Evolutionary conservation across 2,113 vertebrate species (phyloP), one percentile per base, ranked within the genome.

Genomic region (Brachypodius melanocephalos): DNA sequence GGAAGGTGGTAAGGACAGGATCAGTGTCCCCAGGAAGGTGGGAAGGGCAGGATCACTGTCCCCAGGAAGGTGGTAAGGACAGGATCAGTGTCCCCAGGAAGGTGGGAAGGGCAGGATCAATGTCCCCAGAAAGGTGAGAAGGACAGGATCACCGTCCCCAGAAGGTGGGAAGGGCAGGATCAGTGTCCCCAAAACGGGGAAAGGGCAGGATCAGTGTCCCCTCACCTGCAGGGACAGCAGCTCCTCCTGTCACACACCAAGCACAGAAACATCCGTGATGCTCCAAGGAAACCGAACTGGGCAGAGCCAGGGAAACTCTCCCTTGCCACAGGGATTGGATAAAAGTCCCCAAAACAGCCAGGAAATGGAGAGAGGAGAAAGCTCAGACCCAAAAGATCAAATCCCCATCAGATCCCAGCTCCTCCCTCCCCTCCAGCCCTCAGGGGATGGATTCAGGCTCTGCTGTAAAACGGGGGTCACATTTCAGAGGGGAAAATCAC

Each of bases 281-380:
- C 73, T 52, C 54, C 73, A 29, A 51, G 32, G 34, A 17, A 62
- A 59, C 16, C 55, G 25, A 49, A 12, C 21, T 4, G 26, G 38
- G 26, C 85, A 93, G 38, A 66, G 36, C 12, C 38, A 29, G 5
- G 14, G 25, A 66, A 90, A 26, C 7, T 40, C 31, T 82, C 31
- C 43, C 43, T 31, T 28, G 32, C 20, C 32, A 0, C 0, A 4
- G 36, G 19, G 49, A 84, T 2, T 9, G 12, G 61, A 1, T 5
- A 28, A 26, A n/a, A 45, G 20, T 46, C 42, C 21, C 36, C 34
- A 1, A 46, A 88, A 45, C 49, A 11, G 49, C 48, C 78, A 25
- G 3, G 4, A 36, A 76, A 46, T 0, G 3, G 9, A 52, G 14
- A 71, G 17, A 32, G 11, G 14, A 18, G 5, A 12, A 79, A 78